phyloP scores from a whole-genome alignment of 2,888 invertebrate genomes.

The Drosophila pegasa region DNA sequence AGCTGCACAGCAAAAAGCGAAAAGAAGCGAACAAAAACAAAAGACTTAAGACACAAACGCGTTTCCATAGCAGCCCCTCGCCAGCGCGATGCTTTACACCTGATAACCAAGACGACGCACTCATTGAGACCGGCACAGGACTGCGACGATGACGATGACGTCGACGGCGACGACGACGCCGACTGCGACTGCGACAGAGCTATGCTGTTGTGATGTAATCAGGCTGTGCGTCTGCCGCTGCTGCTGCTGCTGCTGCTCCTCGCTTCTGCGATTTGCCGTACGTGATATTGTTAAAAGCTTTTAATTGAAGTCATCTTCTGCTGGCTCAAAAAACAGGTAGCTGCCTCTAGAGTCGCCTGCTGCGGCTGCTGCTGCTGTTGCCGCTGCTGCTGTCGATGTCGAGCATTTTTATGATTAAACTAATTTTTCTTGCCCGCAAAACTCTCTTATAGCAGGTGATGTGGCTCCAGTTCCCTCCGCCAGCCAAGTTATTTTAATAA shows the following conservation, averaged over 20 bases:
- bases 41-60: conserved; percentile 77
- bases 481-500: conserved; percentile 85
- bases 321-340: conserved; percentile 80
- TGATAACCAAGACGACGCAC: conserved; percentile 61
- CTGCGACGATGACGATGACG: conserved; percentile 5
- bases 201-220: conserved; percentile 74
- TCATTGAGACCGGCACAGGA: conserved; percentile 71
- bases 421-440: conserved; percentile 77
- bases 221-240: conserved; percentile 40
- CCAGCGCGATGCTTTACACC: conserved; percentile 74
- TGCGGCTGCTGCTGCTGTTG: conserved; percentile 24
- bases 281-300: conserved; percentile 84
- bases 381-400: conserved; percentile 62
- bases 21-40: conserved; percentile 38
- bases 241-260: conserved; percentile 6
- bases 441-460: conserved; percentile 74
- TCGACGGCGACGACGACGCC: conserved; percentile 40
- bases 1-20: conserved; percentile 35
- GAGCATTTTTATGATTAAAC: conserved; percentile 82
- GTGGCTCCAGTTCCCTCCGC: conserved; percentile 48
- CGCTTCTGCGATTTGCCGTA: conserved; percentile 74
- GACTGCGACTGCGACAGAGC: conserved; percentile 27
- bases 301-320: conserved; percentile 83
- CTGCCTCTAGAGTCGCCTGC: conserved; percentile 60
- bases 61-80: conserved; percentile 56